These are phyloP conservation scores for Dinoponera quadriceps DNA, from an alignment of 1,140 invertebrate genomes.

Conservation along the genomic window DNA sequence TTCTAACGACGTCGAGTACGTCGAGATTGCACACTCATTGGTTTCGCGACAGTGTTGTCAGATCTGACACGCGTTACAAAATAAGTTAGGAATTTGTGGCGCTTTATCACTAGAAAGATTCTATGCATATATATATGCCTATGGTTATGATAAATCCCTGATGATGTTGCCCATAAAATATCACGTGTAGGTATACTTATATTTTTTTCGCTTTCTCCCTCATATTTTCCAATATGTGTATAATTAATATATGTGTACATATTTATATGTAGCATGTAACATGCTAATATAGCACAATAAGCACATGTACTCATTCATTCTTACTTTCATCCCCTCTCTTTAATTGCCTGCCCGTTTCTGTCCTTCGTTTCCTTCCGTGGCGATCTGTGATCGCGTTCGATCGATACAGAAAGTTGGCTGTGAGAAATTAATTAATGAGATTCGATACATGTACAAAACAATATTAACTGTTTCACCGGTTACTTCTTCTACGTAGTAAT, in stretches of 20 bases:
- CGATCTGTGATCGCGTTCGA: too few species aligned
- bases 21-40: slow-evolving; percentile 70
- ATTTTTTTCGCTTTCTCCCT: slow-evolving; percentile 64
- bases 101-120: slow-evolving; percentile 72
- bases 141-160: slow-evolving; percentile 78
- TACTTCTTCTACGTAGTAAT: too few species aligned
- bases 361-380: slow-evolving; percentile 11
- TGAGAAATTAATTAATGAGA: too few species aligned
- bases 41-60: slow-evolving; percentile 56
- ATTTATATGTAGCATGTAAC: slow-evolving; percentile 64
- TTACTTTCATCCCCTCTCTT: slow-evolving; percentile 30
- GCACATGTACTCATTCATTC: slow-evolving; percentile 58
- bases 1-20: slow-evolving; percentile 53
- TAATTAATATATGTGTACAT: slow-evolving; percentile 42
- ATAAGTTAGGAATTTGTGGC: slow-evolving; percentile 62
- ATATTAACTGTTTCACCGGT: too few species aligned
- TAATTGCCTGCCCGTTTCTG: slow-evolving; percentile 58
- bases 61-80: slow-evolving; percentile 64
- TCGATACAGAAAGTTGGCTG: too few species aligned
- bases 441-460: too few species aligned
- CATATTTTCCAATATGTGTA: slow-evolving; percentile 67
- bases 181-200: slow-evolving; percentile 79
- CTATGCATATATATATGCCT: slow-evolving; percentile 67
- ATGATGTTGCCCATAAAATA: slow-evolving; percentile 83
- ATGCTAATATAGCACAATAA: slow-evolving; percentile 1